Evolutionary conservation across 1,140 invertebrate genomes (phyloP), one percentile per base, ranked within the genome.

Genomic region (Bombus pyrosoma): DNA sequence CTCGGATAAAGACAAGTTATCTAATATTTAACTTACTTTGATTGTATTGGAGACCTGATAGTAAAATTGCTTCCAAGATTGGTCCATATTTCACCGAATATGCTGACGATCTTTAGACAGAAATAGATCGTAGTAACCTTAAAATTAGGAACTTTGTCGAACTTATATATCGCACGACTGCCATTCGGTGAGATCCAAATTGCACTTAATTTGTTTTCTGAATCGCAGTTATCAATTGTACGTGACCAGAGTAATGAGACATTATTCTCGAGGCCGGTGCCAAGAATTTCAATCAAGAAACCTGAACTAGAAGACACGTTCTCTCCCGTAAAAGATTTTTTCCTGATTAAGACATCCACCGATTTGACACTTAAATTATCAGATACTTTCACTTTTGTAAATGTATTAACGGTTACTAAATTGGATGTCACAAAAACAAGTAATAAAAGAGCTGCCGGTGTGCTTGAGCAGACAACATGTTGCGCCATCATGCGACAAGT

Each of bases 401-500:
- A 77, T 79, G 84, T 79, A 66, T 87, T 62, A 41, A 80, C 85
- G 69, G 89, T 92, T 69, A 86, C 90, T 89, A 92, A 83, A 74
- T 93, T 89, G 90, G 91, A 86, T 86, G 90, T 41, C 83, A 81
- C 86, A 80, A 93, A 77, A 91, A 93, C 86, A 89, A 94, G 82
- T 81, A 93, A 80, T 82, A 91, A 90, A 92, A 93, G 87, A 90
- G 90, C 89, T 91, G 90, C 92, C 92, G 92, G 90, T 88, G 82
- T 91, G 81, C 85, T 87, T 89, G 89, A 87, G 79, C 90, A 84
- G 90, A 87, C 92, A 92, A 93, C 93, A 94, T 92, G 93, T 92
- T 93, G 93, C 93, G 93, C 93, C 93, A 95, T 95, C 92, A 91
- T 94, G 93, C 93, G 91, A 94, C 91, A 89, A 93, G 91, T 92